Evolutionary conservation across 1,140 invertebrate species (phyloP).

Genomic region (Cotesia vestalis): DNA sequence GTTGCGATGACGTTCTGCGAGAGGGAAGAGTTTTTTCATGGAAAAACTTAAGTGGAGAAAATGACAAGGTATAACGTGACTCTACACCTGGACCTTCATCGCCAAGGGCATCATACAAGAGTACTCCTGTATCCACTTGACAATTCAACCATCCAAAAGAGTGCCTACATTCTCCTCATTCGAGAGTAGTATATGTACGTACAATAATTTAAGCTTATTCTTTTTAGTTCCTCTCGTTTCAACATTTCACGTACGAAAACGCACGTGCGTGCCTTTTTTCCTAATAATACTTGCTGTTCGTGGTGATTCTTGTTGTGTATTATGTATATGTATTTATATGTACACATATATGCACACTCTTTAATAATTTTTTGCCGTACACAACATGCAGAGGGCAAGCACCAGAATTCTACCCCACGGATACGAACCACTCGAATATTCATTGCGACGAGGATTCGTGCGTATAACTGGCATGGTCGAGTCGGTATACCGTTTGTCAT

Average conservation of each 20-base stretch:
- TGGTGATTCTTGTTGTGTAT: conserved; percentile 19
- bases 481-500: conserved; percentile 34
- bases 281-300: conserved; percentile 2
- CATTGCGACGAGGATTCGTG: conserved; percentile 31
- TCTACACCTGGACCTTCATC: conserved; percentile 46
- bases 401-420: conserved; percentile 25
- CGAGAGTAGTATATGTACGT: background rate
- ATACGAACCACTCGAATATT: conserved; percentile 36
- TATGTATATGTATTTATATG: background rate
- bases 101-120: conserved; percentile 39
- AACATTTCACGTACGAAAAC: conserved; percentile 25
- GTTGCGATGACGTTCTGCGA: no score
- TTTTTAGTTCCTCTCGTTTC: conserved; percentile 10
- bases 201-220: background rate
- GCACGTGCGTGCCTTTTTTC: conserved; percentile 37
- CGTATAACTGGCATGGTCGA: conserved; percentile 38
- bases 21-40: background rate
- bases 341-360: conserved; percentile 13
- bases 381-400: background rate
- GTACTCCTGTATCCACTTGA: conserved; percentile 43
- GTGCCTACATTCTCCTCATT: conserved; percentile 33
- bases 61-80: conserved; percentile 32
- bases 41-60: background rate
- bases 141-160: conserved; percentile 45
- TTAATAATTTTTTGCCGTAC: background rate